A percentile compares a stretch with the other conserved stretches of the same genome.
Conservation (phyloP, 2,888 invertebrate species). For the Drosophila yooni region DNA sequence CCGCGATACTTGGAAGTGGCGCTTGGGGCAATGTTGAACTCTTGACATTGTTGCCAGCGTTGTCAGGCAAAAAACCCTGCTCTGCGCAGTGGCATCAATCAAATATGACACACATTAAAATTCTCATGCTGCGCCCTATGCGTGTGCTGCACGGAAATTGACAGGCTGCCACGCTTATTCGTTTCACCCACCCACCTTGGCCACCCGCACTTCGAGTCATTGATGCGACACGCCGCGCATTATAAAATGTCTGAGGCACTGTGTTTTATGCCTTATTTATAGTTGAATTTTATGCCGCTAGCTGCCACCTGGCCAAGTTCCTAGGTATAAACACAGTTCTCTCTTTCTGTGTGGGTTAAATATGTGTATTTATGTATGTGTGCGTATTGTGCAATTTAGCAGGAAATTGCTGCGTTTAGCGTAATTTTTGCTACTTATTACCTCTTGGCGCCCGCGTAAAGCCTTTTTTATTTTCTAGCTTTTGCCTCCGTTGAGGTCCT, state of each 20-base stretch:
- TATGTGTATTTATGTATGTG: conserved; percentile 14
- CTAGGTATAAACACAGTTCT: conserved; percentile 22
- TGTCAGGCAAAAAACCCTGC: neutral
- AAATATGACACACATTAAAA: conserved; percentile 81
- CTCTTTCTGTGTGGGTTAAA: neutral
- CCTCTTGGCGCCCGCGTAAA: conserved; percentile 58
- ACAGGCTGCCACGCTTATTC: conserved; percentile 38
- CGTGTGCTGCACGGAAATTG: conserved; percentile 52
- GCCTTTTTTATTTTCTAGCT: conserved; percentile 56
- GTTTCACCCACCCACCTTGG: neutral
- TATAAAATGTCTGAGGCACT: conserved; percentile 53
- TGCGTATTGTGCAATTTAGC: conserved; percentile 60
- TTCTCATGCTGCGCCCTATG: conserved; percentile 49
- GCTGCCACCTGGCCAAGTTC: conserved; percentile 36
- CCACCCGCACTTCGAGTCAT: conserved; percentile 16
- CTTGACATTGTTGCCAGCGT: conserved; percentile 72
- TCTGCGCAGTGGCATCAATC: conserved; percentile 64
- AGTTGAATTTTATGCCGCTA: conserved; percentile 57
- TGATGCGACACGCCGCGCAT: conserved; percentile 55
- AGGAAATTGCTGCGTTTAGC: conserved; percentile 79
- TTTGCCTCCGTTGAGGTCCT: conserved; percentile 43
- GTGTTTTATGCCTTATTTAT: conserved; percentile 63
- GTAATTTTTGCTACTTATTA: conserved; percentile 81
- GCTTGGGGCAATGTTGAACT: conserved; percentile 66
- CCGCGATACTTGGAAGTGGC: conserved; percentile 55